A percentile compares a stretch with the other conserved stretches of the same genome.
phyloP scores from a whole-genome alignment of 2,113 vertebrate genomes.

The Opisthocomus hoazin region DNA sequence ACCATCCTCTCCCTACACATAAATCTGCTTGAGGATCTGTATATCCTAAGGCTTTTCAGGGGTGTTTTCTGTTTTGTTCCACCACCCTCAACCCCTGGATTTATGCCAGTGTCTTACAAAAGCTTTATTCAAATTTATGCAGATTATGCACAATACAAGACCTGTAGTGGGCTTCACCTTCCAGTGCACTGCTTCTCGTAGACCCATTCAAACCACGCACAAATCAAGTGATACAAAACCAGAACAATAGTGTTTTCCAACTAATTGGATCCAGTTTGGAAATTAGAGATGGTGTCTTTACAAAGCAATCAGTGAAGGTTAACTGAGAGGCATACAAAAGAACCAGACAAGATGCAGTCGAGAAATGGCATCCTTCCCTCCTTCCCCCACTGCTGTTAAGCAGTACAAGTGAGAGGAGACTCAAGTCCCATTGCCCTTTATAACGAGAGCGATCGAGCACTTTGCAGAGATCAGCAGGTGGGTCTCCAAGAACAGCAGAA shows the following conservation, averaged over 20 bases:
- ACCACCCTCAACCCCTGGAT: neutral
- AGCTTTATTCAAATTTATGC: constrained; percentile 17
- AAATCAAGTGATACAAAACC: neutral
- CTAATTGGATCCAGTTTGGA: neutral
- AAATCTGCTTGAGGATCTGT: neutral
- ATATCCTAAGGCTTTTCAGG: neutral
- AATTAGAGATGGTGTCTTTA: neutral
- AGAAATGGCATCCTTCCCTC: neutral
- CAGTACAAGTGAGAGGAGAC: neutral
- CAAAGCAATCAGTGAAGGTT: neutral
- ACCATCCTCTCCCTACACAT: neutral
- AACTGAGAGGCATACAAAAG: neutral
- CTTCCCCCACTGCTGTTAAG: neutral
- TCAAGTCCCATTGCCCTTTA: neutral
- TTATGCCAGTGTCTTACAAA: neutral
- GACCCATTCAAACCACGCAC: neutral
- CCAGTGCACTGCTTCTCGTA: neutral
- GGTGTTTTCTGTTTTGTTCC: neutral
- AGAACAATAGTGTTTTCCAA: neutral
- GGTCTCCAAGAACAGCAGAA: neutral
- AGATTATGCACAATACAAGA: neutral
- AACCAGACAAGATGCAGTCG: neutral
- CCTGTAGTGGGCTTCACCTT: neutral
- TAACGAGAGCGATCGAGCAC: fast-evolving
- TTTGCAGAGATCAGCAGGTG: neutral